phyloP scores from a whole-genome alignment of 2,888 invertebrate genomes.

The Nasonia oneida region DNA sequence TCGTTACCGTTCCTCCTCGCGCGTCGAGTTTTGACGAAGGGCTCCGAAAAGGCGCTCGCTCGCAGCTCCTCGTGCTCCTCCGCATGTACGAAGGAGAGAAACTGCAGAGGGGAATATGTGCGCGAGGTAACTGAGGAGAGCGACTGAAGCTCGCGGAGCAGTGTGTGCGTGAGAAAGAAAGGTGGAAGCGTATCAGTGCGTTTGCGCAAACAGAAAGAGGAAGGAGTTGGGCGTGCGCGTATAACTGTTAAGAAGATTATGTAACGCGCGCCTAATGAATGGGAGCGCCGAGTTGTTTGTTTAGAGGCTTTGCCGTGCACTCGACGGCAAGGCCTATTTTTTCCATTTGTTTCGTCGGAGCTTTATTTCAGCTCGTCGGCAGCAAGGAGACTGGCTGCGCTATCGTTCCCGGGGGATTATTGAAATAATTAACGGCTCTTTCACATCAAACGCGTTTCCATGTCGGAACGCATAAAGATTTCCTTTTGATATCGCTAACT shows the following conservation, averaged over 20 bases:
- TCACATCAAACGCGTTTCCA: no score
- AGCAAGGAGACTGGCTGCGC: no score
- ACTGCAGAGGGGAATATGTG: not conserved
- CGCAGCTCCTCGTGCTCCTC: not conserved
- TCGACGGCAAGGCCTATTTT: not conserved
- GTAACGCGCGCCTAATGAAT: conserved; percentile 36
- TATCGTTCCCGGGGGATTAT: not conserved
- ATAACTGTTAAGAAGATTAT: conserved; percentile 51
- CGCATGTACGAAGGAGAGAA: not conserved
- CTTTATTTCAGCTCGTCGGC: not conserved
- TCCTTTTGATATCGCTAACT: no score
- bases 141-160: not conserved
- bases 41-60: conserved; percentile 18
- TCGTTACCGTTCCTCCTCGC: conserved; percentile 28
- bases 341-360: not conserved
- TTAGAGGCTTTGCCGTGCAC: not conserved
- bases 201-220: not conserved
- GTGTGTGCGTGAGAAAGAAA: conserved; percentile 32
- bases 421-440: not conserved
- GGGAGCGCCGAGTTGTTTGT: not conserved
- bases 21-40: conserved; percentile 8
- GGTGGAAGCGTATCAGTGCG: conserved; percentile 12
- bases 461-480: no score
- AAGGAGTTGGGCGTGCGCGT: not conserved
- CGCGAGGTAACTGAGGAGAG: not conserved